Percentiles rank a stretch among this genome's conserved stretches.
These are phyloP conservation scores for Diacarnus erythraeanus DNA, from an alignment of 37 sponge, comb jelly and placozoan genomes.

Conservation along the genomic window DNA sequence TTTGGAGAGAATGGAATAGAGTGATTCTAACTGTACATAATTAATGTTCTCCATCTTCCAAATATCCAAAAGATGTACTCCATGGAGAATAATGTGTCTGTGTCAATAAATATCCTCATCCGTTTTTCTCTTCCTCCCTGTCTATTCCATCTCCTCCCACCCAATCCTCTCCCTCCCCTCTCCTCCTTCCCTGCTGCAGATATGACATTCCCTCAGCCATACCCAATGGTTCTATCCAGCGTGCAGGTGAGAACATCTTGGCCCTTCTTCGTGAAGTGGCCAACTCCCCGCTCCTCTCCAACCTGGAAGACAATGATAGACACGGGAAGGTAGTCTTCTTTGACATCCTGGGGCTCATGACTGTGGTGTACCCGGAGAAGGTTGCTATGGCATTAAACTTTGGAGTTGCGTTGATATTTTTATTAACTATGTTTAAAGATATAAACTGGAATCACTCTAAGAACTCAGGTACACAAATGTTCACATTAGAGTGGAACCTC, in stretches of 20 bases:
- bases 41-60: too few species aligned
- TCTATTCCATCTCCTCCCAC: too few species aligned
- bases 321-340: slow-evolving; percentile 68
- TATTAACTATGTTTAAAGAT: neutral
- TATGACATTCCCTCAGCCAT: slow-evolving; percentile 64
- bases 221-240: slow-evolving; percentile 68
- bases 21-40: too few species aligned
- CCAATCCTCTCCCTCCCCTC: too few species aligned
- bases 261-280: slow-evolving; percentile 49
- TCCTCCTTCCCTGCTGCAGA: too few species aligned
- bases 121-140: too few species aligned
- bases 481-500: too few species aligned
- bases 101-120: too few species aligned
- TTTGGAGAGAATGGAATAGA: too few species aligned
- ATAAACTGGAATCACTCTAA: neutral
- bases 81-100: too few species aligned
- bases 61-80: too few species aligned
- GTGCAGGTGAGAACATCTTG: slow-evolving; percentile 68
- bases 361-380: slow-evolving; percentile 51
- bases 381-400: slow-evolving; percentile 31
- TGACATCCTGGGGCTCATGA: slow-evolving; percentile 57
- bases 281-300: slow-evolving; percentile 40
- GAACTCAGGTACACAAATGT: too few species aligned
- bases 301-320: slow-evolving; percentile 40
- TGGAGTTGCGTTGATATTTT: neutral